Evolutionary conservation across 1,140 invertebrate species (phyloP).

Genomic region (Sinella curviseta): DNA sequence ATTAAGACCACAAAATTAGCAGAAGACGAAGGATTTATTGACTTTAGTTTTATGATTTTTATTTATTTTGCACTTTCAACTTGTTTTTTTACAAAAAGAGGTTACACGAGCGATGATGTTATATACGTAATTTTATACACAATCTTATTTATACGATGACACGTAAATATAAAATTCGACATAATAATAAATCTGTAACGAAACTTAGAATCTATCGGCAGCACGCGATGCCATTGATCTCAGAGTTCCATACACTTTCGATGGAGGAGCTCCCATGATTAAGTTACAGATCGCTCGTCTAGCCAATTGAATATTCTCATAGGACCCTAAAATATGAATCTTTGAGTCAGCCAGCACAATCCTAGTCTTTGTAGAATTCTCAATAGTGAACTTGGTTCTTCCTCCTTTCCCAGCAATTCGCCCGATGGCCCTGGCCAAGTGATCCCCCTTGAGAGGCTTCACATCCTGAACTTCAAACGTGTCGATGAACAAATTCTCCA

Average conservation of each 20-base stretch:
- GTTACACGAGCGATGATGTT: too few relatives aligned
- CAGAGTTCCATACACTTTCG: constrained; percentile 93
- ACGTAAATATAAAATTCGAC: too few relatives aligned
- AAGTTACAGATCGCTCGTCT: constrained; percentile 95
- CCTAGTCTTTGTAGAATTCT: constrained; percentile 98
- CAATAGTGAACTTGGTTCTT: constrained; percentile 96
- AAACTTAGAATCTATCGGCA: constrained; percentile 72
- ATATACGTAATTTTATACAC: too few relatives aligned
- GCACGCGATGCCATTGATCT: constrained; percentile 77
- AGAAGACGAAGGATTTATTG: too few relatives aligned
- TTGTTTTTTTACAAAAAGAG: too few relatives aligned
- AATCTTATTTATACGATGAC: too few relatives aligned
- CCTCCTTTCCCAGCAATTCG: constrained; percentile 96
- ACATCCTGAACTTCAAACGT: constrained; percentile 97
- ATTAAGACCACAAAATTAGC: too few relatives aligned
- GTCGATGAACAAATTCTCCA: constrained; percentile 97
- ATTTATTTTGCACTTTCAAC: too few relatives aligned
- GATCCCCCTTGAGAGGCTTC: constrained; percentile 93
- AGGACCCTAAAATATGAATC: constrained; percentile 97
- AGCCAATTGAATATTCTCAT: constrained; percentile 94
- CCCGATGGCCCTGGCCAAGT: constrained; percentile 91
- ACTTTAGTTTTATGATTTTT: too few relatives aligned
- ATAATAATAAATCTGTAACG: too few relatives aligned
- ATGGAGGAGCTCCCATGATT: constrained; percentile 92
- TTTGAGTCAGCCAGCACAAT: constrained; percentile 95